A percentile compares a stretch with the other conserved stretches of the same genome.
Conservation (phyloP, 37 sponge, comb jelly and placozoan genomes). For the Crambe crambe region DNA sequence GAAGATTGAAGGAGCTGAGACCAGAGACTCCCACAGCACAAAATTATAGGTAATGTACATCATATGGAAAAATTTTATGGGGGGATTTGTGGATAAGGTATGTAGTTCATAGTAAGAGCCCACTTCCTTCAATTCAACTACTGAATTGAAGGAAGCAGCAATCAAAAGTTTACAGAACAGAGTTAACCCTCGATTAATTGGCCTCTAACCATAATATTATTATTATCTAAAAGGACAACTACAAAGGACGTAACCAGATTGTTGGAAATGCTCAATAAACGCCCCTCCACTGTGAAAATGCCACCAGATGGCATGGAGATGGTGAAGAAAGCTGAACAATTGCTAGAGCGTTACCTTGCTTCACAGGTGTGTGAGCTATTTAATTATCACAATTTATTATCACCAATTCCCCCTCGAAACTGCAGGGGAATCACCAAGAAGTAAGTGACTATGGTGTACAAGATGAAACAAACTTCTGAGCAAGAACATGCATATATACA, state of each 20-base stretch:
- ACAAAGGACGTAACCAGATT: constrained; percentile 82
- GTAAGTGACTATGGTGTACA: constrained; percentile 34
- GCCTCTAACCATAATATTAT: too few relatives aligned
- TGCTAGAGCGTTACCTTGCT: constrained; percentile 59
- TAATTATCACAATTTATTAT: not conserved
- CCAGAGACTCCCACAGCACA: constrained; percentile 55
- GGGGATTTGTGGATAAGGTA: too few relatives aligned
- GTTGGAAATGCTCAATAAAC: constrained; percentile 86
- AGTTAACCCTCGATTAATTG: too few relatives aligned
- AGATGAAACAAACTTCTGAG: constrained; percentile 39
- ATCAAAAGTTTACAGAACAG: too few relatives aligned
- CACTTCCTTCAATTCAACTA: not conserved
- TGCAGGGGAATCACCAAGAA: not conserved
- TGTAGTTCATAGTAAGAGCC: too few relatives aligned
- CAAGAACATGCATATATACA: not conserved
- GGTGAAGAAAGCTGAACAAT: constrained; percentile 74
- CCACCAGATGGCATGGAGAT: constrained; percentile 88
- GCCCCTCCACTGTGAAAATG: constrained; percentile 68
- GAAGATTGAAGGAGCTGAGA: constrained; percentile 75
- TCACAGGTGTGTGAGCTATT: too few relatives aligned
- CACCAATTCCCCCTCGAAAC: not conserved
- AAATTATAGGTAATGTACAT: constrained; percentile 62
- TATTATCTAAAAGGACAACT: constrained; percentile 48
- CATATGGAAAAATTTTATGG: too few relatives aligned
- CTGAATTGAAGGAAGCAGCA: too few relatives aligned